phyloP scores from a whole-genome alignment of 2,888 invertebrate species.

The Acrobasis consociella region DNA sequence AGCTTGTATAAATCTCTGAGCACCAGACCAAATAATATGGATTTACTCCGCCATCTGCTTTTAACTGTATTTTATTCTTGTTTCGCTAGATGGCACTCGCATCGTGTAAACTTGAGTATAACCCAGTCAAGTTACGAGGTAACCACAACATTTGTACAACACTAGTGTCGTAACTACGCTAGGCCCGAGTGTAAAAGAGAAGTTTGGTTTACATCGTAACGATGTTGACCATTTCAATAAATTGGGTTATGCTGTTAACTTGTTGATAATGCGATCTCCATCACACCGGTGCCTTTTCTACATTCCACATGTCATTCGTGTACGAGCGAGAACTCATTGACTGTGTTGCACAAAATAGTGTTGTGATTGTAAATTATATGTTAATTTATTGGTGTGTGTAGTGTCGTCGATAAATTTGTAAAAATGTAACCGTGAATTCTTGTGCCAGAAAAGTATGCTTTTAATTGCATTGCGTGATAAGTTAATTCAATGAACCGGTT shows the following conservation, averaged over 20 bases:
- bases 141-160: neutral
- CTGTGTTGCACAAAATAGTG: constrained; percentile 32
- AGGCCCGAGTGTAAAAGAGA: constrained; percentile 54
- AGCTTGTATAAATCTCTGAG: too few species aligned
- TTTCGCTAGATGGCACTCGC: constrained; percentile 39
- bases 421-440: constrained; percentile 29
- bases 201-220: constrained; percentile 34
- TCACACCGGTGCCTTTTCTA: constrained; percentile 26
- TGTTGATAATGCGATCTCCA: constrained; percentile 14
- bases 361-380: constrained; percentile 38
- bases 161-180: neutral
- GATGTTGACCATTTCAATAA: neutral
- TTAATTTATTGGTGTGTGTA: constrained; percentile 26
- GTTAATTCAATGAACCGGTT: constrained; percentile 73
- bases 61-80: constrained; percentile 20
- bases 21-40: too few species aligned
- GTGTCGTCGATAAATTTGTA: constrained; percentile 27
- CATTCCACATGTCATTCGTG: constrained; percentile 14
- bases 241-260: constrained; percentile 2
- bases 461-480: constrained; percentile 56
- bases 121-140: constrained; percentile 3
- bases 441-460: constrained; percentile 37
- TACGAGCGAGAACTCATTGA: constrained; percentile 26
- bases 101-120: constrained; percentile 4
- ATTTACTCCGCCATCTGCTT: constrained; percentile 46